Evolutionary conservation across 2,888 invertebrate genomes (phyloP).

Genomic region (Tenthredo livida): DNA sequence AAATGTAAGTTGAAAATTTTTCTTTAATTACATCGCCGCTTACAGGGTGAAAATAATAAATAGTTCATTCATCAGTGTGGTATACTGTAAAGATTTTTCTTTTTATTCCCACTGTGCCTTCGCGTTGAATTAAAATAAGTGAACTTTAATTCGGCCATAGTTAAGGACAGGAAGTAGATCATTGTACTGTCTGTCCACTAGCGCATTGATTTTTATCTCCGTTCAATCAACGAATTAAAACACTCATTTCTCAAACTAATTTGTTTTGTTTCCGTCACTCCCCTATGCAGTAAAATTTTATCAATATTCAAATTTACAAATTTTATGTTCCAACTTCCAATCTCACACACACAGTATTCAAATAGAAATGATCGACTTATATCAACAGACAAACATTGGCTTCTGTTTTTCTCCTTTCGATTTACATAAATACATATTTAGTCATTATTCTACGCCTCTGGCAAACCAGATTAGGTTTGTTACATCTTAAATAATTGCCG

Average conservation of each 20-base stretch:
- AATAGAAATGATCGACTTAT: background rate
- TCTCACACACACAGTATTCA: background rate
- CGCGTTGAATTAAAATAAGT: constrained; percentile 65
- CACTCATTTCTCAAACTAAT: background rate
- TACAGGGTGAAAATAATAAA: background rate
- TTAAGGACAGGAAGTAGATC: constrained; percentile 70
- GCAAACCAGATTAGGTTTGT: background rate
- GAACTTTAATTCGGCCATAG: constrained; percentile 63
- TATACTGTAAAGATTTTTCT: constrained; percentile 49
- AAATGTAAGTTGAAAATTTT: constrained; percentile 65
- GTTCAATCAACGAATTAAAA: constrained; percentile 41
- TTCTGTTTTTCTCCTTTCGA: background rate
- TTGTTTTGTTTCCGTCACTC: background rate
- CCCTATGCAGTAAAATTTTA: background rate
- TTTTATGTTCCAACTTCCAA: background rate
- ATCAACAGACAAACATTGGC: background rate
- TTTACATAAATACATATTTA: background rate
- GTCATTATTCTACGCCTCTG: background rate
- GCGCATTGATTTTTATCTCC: constrained; percentile 61
- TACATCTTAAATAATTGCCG: background rate
- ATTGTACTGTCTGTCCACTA: constrained; percentile 67
- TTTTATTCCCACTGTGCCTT: constrained; percentile 63
- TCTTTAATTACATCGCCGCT: background rate
- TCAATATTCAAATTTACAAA: background rate
- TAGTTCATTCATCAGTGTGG: background rate